Base-by-base conservation (phyloP, 2,113 vertebrate species). In the Misgurnus mizolepis region DNA sequence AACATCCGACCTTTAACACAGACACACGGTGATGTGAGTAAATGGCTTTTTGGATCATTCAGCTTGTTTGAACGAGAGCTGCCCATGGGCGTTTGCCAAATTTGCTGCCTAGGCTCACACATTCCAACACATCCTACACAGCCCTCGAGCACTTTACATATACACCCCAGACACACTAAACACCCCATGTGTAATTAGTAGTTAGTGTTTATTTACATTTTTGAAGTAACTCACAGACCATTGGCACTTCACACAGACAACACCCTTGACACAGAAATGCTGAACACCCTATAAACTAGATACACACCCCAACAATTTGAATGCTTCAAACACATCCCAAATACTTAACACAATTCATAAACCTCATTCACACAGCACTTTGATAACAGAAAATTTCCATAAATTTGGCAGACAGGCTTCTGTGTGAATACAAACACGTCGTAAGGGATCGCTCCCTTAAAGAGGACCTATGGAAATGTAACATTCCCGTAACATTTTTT, bases 1-100 rank as follows among this genome's bases (percentile, higher is more conserved):
- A 78, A 50, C 8, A 47, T 71, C 83, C 75, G 84, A 88, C 86
- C 88, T 89, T 87, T 74, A 81, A 41, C 3, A 49, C 34, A 68
- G 56, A 58, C 71, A 73, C 45, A 76, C 47, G 4, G 41, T 66
- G 60, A 78, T 73, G 74, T 12, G 18, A 78, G 41, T 73, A 68
- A 70, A 73, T 76, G 61, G 65, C 70, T 58, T 68, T 79, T 85
- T 45, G 58, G 50, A 84, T 66, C 27, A 70, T 11, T 41, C 71
- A 62, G 81, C 40, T 47, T 82, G 70, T 81, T 58, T 55, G 67
- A 82, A 80, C 79, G 66, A 72, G 78, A 79, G 73, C 76, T 43
- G 76, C 76, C 78, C 60, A 75, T 67, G 73, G 72, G 83, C 66
- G 41, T 64, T 75, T 84, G 79, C 83, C 80, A 67, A 82, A 70